Percentiles rank a stretch among this genome's conserved stretches.
These are phyloP conservation scores for Hydrotaea cyrtoneurina DNA, from an alignment of 2,888 invertebrate genomes.

Conservation along the genomic window DNA sequence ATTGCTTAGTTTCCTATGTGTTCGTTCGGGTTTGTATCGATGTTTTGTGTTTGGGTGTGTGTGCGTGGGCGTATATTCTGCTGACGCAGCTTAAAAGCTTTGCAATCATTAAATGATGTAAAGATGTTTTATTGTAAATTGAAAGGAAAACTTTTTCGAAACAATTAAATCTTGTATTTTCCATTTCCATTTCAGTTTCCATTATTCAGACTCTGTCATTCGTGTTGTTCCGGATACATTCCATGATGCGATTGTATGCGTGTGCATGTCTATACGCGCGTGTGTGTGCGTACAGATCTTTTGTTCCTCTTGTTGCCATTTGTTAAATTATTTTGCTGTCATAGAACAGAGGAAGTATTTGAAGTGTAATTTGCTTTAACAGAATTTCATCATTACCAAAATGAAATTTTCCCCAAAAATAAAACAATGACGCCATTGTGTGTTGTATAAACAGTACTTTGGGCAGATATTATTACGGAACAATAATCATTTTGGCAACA, in stretches of 20 bases:
- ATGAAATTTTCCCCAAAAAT: constrained; percentile 37
- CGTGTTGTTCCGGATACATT: not conserved
- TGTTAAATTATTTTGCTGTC: constrained; percentile 1
- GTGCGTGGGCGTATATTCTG: not conserved
- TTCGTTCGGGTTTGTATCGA: not conserved
- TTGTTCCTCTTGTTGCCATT: not conserved
- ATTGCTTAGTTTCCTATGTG: not conserved
- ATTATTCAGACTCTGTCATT: constrained; percentile 4
- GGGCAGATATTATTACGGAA: not conserved
- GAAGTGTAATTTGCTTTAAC: constrained; percentile 46
- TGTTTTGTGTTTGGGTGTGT: not conserved
- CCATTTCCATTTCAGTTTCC: constrained; percentile 13
- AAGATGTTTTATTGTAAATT: constrained; percentile 27
- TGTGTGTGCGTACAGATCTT: not conserved
- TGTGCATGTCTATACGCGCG: not conserved
- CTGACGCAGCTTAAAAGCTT: constrained; percentile 14
- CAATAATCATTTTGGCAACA: too few species aligned
- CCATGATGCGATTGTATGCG: not conserved
- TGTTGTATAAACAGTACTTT: not conserved
- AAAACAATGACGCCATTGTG: not conserved
- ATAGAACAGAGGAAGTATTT: constrained; percentile 26
- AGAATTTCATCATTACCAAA: constrained; percentile 39
- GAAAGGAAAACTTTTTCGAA: constrained; percentile 53
- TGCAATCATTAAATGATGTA: constrained; percentile 29
- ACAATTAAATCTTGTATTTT: constrained; percentile 54